Evolutionary conservation across 2,888 invertebrate genomes (phyloP).

Genomic region (Eupithecia insigniata): DNA sequence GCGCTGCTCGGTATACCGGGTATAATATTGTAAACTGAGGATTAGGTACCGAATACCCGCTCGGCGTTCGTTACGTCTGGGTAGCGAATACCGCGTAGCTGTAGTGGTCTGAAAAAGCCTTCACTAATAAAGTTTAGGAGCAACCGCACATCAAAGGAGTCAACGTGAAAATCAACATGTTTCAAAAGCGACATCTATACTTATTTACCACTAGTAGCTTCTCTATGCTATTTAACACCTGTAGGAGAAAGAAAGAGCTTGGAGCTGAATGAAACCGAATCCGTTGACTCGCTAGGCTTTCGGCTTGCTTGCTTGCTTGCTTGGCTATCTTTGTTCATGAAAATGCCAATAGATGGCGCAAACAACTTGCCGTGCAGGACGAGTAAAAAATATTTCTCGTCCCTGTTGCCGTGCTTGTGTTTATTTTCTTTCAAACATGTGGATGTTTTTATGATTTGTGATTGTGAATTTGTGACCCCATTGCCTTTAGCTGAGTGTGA

Average conservation of each 20-base stretch:
- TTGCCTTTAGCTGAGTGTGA: no score
- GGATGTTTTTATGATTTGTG: neutral
- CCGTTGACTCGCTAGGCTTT: neutral
- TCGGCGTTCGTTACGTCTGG: no score
- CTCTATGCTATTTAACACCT: neutral
- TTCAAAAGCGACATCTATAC: neutral
- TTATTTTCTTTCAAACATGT: neutral
- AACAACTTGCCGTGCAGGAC: neutral
- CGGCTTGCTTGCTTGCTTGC: neutral
- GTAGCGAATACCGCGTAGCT: no score
- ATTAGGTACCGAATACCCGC: no score
- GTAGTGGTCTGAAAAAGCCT: no score
- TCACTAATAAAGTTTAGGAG: no score
- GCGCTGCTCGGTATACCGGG: no score
- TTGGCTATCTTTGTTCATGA: neutral
- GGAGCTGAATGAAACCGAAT: neutral
- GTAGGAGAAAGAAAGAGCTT: neutral
- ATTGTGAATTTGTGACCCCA: no score
- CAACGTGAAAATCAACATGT: neutral
- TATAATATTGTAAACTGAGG: no score
- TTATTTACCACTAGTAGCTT: neutral
- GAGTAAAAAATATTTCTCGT: no score
- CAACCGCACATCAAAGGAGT: neutral
- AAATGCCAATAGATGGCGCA: constrained; percentile 6
- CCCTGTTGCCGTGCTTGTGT: neutral